Percentiles rank a stretch among this genome's conserved stretches.
These are phyloP conservation scores for Leucozona laternaria DNA, from an alignment of 2,888 invertebrate species.

Conservation along the genomic window DNA sequence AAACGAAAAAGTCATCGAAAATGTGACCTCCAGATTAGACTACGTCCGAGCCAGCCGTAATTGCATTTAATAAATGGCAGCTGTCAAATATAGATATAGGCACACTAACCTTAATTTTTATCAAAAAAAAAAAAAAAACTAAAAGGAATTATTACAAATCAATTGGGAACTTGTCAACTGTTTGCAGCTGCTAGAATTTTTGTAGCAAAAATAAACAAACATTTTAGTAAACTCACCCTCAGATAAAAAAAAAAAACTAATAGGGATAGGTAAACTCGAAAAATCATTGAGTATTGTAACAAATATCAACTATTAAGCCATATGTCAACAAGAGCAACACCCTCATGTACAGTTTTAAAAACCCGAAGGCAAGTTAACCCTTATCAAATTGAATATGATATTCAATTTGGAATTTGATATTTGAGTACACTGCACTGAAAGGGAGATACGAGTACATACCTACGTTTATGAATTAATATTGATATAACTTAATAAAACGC, in stretches of 20 bases:
- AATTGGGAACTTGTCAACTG: neutral
- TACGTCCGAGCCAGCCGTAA: too few relatives aligned
- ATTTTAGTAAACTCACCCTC: neutral
- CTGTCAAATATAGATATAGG: neutral
- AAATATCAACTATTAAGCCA: neutral
- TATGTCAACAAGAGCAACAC: neutral
- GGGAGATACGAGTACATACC: neutral
- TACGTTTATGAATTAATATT: neutral
- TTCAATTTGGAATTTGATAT: neutral
- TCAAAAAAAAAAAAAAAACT: neutral
- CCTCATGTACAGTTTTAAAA: neutral
- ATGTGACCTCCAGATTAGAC: too few relatives aligned
- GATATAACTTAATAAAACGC: neutral
- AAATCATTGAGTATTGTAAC: neutral
- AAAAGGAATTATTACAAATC: neutral
- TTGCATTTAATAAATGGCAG: neutral
- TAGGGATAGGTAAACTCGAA: neutral
- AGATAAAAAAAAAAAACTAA: neutral
- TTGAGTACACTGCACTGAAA: neutral
- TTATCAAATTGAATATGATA: neutral
- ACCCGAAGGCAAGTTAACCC: neutral
- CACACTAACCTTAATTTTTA: neutral
- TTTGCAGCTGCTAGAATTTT: neutral
- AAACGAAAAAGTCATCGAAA: too few relatives aligned
- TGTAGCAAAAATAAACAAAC: neutral